Conservation (phyloP, 2,888 invertebrate species). For the Drosophila maculinotata region DNA sequence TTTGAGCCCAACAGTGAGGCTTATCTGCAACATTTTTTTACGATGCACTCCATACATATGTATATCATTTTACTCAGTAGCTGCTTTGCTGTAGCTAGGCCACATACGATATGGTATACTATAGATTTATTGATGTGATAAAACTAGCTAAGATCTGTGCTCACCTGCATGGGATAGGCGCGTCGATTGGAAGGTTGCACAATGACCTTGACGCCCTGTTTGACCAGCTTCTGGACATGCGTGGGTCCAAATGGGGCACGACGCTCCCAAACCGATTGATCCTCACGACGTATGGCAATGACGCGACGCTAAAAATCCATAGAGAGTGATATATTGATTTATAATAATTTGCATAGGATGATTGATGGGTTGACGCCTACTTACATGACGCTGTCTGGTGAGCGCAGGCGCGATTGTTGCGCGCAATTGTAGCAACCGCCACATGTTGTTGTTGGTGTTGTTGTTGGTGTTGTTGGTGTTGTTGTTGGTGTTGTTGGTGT, state of each 20-base stretch:
- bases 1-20: slow-evolving; percentile 34
- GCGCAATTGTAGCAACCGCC: slow-evolving; percentile 78
- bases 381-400: slow-evolving; percentile 83
- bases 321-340: not conserved
- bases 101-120: slow-evolving; percentile 1
- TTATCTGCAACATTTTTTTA: slow-evolving; percentile 67
- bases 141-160: slow-evolving; percentile 18
- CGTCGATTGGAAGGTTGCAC: slow-evolving; percentile 99
- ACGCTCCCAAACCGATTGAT: slow-evolving; percentile 98
- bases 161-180: slow-evolving; percentile 97
- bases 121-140: not conserved
- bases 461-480: too few relatives aligned
- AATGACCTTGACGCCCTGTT: slow-evolving; percentile 95
- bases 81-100: slow-evolving; percentile 17
- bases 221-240: slow-evolving; percentile 95
- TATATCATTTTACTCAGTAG: not conserved
- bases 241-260: slow-evolving; percentile 97
- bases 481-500: slow-evolving; percentile 3
- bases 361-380: slow-evolving; percentile 38
- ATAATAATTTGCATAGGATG: not conserved
- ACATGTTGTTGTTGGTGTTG: too few relatives aligned
- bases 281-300: slow-evolving; percentile 95
- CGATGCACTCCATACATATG: slow-evolving; percentile 35
- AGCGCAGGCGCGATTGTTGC: slow-evolving; percentile 66
- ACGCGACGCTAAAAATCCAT: slow-evolving; percentile 87